These are phyloP conservation scores for Hipparchia semele DNA, from an alignment of 2,888 invertebrate species.

Conservation along the genomic window DNA sequence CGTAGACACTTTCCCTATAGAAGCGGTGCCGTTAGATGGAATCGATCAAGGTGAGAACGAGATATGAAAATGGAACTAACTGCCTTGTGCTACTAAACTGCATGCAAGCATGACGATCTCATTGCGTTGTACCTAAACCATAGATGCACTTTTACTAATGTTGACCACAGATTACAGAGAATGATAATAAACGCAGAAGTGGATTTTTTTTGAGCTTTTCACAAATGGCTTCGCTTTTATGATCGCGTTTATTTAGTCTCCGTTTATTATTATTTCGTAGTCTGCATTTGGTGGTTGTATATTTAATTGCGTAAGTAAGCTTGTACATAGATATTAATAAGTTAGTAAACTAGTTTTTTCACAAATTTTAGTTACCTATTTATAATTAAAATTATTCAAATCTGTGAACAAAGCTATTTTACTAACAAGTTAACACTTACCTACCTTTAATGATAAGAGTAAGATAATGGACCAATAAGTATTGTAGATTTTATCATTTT, in stretches of 20 bases:
- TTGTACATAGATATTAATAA: background rate
- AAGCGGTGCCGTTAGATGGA: conserved; percentile 30
- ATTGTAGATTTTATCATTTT: conserved; percentile 3
- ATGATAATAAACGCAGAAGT: background rate
- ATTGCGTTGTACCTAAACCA: conserved; percentile 2
- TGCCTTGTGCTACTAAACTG: background rate
- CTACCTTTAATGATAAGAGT: background rate
- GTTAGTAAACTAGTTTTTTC: background rate
- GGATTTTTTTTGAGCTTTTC: background rate
- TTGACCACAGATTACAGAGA: background rate
- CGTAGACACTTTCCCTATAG: conserved; percentile 31
- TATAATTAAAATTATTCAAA: background rate
- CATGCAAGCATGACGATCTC: conserved; percentile 12
- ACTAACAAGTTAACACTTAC: background rate
- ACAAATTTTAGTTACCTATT: background rate
- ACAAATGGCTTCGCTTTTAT: background rate
- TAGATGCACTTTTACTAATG: conserved; percentile 4
- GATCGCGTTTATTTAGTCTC: background rate
- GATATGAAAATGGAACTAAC: conserved; percentile 2
- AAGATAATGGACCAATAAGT: background rate
- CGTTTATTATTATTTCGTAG: background rate
- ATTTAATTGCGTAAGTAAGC: background rate
- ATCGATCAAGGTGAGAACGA: conserved; percentile 31
- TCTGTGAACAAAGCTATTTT: conserved; percentile 2
- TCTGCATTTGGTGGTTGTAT: conserved; percentile 8